Base-by-base conservation (phyloP, 1,140 invertebrate genomes). In the Druon quercuslanigerum region DNA sequence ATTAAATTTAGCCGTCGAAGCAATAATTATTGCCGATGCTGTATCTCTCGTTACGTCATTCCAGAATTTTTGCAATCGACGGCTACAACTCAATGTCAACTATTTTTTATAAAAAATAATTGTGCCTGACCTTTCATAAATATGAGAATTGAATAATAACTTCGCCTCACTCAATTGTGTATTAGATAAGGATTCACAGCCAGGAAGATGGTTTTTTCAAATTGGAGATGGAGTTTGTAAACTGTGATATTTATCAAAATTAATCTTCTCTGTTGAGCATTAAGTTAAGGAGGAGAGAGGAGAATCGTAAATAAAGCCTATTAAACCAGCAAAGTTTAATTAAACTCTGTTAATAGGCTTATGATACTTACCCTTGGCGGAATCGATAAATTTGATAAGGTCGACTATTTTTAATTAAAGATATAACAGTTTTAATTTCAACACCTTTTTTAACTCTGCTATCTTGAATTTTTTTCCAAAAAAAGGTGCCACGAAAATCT, bases 281-380 rank as follows among this genome's bases (percentile, higher is more conserved):
- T 66, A 8, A 40, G n/a, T 12, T 40, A 40, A 66, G n/a, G 60
- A 66, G 25, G 40, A 46, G 40, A 78, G 70, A 51, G 50, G 73
- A 66, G 73, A 72, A 70, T 82, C 75, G 75, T 79, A 75, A 83
- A 84, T 84, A 84, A 84, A 83, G 72, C 77, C 82, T 81, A 82
- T 84, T 83, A 84, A 83, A 72, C 54, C 74, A 71, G 78, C 75
- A 81, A 84, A 79, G 81, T 83, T 84, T 83, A 83, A 84, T 84
- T 83, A 84, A 84, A 83, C 79, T 78, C 78, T 77, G 78, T 84
- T 81, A 75, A 83, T 79, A 79, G 82, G 83, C 79, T 81, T 81
- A 77, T 80, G 82, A 81, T 78, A 73, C 72, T 77, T 75, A 71
- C 19, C 72, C 73, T 50, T 66, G 60, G 60, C 60, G 14, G 33